Base-by-base conservation (phyloP, 2,888 invertebrate genomes). In the Psococerastis gibbosa region DNA sequence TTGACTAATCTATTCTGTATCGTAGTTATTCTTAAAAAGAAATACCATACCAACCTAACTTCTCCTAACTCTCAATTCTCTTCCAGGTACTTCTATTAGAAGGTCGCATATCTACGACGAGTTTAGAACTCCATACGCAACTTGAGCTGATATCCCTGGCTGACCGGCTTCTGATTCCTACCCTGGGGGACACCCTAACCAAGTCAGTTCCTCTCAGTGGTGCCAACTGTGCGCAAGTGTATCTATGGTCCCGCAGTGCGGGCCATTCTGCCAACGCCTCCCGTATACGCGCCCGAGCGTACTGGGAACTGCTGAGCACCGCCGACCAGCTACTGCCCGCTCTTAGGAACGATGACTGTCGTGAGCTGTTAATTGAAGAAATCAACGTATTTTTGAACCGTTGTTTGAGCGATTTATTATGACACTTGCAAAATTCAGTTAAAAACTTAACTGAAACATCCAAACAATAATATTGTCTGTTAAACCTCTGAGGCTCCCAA, bases 331-430 rank as follows among this genome's bases (percentile, higher is more conserved):
- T 38, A 38, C 8, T 38, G n/a, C 22, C 22, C 13, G 38, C 20
- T 13, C 17, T 38, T 13, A 38, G 18, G 5, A 38, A 38, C n/a
- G 18, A 15, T 18, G 38, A 9, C 3, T 38, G 18, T 20, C 3
- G 38, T 18, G 38, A 22, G 4, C 38, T 20, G 15, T 20, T 38
- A 18, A 38, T 38, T 18, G 22, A 38, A 11, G 38, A 38, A 5
- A 38, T 38, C 27, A 27, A 6, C 6, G 27, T 9, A 11, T 27
- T 27, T 11, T 11, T 27, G 8, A 27, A 6, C 6, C 8, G 8
- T 27, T 27, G 27, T 11, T 6, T 27, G 6, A 27, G 27, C 11
- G 27, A 27, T 27, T 27, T 27, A 11, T 27, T 27, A 27, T 27
- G 27, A 27, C 27, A n/a, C n/a, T n/a, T n/a, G n/a, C n/a, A n/a